Evolutionary conservation across 2,113 vertebrate genomes (phyloP), one percentile per base, ranked within the genome.

Genomic region (Microcebus griseorufus): DNA sequence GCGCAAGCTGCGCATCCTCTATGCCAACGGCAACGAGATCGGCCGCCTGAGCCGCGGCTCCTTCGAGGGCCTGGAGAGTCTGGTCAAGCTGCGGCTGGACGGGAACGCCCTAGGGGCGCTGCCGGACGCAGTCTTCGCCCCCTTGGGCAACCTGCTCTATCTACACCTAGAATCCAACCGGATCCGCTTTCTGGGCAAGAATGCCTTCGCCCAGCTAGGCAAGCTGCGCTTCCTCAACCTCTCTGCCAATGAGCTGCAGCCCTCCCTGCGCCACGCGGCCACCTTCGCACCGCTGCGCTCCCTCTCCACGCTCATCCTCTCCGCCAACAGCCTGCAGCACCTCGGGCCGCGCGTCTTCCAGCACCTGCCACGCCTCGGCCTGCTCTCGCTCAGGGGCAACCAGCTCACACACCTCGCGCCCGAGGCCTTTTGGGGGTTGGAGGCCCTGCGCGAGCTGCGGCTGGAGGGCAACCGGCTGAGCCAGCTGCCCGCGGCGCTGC

Each of bases 111-210:
- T 99, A 72, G 99, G 99, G 93, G 97, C 97, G 0, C 97, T 99
- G 94, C 99, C 99, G 0, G 99, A 99, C 48, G 99, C 99, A 10
- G 99, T 99, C 93, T 99, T 99, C 95, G 98, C 99, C 53, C 98
- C 98, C 72, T 91, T 99, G 97, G 96, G 98, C 0, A 99, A 99
- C 96, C 96, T 99, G 64, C 99, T 99, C 42, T 99, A 99, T 94
- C 98, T 99, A 55, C 99, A 99, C 37, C 98, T 99, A 94, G 99
- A 99, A 90, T 99, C 99, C 65, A 99, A 99, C 97, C 98, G 99
- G 91, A 99, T 99, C 94, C 99, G 98, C 80, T 99, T 99, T 96
- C 98, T 99, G 88, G 99, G 99, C 98, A 99, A 98, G 13, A 98
- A 99, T 3, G 99, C 99, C 4, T 99, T 99, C 88, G 97, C 98